Base-by-base conservation (phyloP, 2,113 vertebrate genomes). In the Rhegmatorhina hoffmannsi region DNA sequence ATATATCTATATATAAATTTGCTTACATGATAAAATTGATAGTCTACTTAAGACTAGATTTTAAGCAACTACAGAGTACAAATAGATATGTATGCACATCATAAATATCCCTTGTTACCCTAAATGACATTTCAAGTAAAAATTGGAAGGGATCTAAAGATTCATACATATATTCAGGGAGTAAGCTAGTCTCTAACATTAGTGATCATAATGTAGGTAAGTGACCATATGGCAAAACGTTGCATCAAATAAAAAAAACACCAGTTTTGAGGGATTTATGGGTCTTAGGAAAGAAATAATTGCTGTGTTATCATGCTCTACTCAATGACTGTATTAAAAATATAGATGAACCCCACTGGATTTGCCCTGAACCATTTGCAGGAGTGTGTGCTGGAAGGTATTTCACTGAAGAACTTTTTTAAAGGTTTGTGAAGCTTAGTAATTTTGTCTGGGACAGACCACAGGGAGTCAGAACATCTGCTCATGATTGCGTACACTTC, bases 341-440 rank as follows among this genome's bases (percentile, higher is more conserved):
- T 24, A 4, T 2, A 49, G 13, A 44, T 49, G 10, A 56, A 2
- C 1, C 29, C 8, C 21, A 36, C 3, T 28, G 18, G 0, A 4
- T 79, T 60, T 47, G 23, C 9, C 10, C 31, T 69, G 24, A 76
- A 52, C 2, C 4, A 24, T 60, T 46, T 50, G 4, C 17, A 60
- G 10, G 21, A 24, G 3, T 29, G 5, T 67, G 12, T 29, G 6
- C 16, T 72, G 26, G 15, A 60, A 75, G 6, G 3, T 7, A 34
- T 52, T 86, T 64, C 5, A 9, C 14, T 47, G 2, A 4, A 43
- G 3, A 36, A 10, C 1, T 43, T 56, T 56, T 88, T 68, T 56
- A 72, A 24, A 46, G 2, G 7, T 15, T 4, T 47, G 0, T 15
- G 10, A 29, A 26, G 56, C 29, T 68, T 49, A 29, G 7, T 31